Evolutionary conservation across 2,888 invertebrate species (phyloP), one percentile per base, ranked within the genome.

Genomic region (Lycocerus yunnanus): DNA sequence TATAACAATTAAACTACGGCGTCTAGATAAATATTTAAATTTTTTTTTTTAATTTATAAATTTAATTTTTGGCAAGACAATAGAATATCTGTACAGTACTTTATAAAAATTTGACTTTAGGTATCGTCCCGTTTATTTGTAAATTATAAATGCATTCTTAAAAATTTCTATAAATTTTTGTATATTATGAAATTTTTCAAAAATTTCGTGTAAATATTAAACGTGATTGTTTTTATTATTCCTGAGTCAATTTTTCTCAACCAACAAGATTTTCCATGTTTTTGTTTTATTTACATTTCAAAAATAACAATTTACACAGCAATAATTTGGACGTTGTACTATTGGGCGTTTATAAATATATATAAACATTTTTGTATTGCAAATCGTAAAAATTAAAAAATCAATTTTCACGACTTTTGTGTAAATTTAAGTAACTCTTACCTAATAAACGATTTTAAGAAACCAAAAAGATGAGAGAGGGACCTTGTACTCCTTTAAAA

Each of bases 161-260:
- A 68, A 71, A 72, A 71, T 75, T 70, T 58, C 13, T 21, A 27
- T 5, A 20, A 66, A 21, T 21, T 66, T 66, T 27, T 66, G 24
- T 15, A 67, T 43, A 63, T 3, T n/a, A n/a, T n/a, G 43, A 43
- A 43, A 43, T 43, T n/a, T n/a, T n/a, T 43, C n/a, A 6, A n/a
- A 21, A n/a, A 43, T 13, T 43, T 43, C 43, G 43, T 43, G n/a
- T 43, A 43, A 43, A 43, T 63, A 63, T 63, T 18, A 63, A 66
- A 75, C 66, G 61, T 78, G 78, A 78, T 78, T 78, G 78, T 75
- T 75, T 74, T 71, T 66, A 72, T 69, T 69, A 71, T 78, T 76
- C 78, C 78, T 78, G 78, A 78, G 78, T 74, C 68, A 67, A 75
- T 72, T 76, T 72, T 63, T 43, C 43, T 43, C 43, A n/a, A 43